Conservation (phyloP, 64 coral and sea anemone species). For the Stichodactyla helianthus region DNA sequence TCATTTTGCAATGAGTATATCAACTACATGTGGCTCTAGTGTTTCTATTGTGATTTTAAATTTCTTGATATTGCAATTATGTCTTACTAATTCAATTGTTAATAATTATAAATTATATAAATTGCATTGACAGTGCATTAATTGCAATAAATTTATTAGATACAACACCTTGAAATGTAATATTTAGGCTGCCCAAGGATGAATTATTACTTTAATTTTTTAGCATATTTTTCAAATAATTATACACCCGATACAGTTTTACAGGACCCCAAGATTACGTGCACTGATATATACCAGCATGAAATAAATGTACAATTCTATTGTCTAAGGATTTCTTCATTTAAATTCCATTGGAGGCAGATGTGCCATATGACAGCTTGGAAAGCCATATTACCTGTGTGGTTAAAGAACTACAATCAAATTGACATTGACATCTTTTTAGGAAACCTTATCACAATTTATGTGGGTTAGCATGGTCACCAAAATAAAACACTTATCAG, state of each 20-base stretch:
- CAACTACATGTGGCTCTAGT: no score
- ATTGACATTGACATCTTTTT: neutral
- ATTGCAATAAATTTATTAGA: no score
- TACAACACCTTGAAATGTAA: no score
- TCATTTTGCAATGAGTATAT: no score
- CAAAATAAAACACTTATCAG: no score
- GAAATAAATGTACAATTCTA: neutral
- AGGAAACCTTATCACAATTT: neutral
- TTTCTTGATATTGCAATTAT: no score
- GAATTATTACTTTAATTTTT: neutral
- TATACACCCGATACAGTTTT: neutral
- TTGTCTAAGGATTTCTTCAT: neutral
- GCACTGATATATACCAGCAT: neutral
- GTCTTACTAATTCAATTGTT: no score
- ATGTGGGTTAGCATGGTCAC: no score
- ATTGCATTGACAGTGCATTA: no score
- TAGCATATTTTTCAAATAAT: neutral
- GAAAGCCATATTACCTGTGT: slow-evolving; percentile 5
- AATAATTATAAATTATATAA: no score
- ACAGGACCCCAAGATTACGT: neutral
- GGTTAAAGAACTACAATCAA: slow-evolving; percentile 3
- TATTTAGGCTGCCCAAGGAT: no score
- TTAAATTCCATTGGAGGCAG: neutral
- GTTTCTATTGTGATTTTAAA: no score
- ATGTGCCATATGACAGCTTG: neutral